These are phyloP conservation scores for Lagopus leucura DNA, from an alignment of 2,113 vertebrate genomes.

Conservation along the genomic window DNA sequence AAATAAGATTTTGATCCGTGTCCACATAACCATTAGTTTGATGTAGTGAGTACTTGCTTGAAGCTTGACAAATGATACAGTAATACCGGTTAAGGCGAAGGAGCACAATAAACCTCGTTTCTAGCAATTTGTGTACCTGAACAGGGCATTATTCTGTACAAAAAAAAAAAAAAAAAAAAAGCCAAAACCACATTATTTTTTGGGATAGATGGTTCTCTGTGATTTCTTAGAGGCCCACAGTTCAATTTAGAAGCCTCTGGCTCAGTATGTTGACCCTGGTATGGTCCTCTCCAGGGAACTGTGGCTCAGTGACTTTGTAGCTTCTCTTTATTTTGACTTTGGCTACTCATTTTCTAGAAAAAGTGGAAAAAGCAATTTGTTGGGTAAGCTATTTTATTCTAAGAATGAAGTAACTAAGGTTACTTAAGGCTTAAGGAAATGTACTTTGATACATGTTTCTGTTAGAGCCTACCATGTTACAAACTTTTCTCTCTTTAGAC, in stretches of 20 bases:
- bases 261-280: neutral
- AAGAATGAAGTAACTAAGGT: neutral
- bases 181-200: neutral
- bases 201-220: neutral
- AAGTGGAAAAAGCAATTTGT: neutral
- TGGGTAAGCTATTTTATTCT: neutral
- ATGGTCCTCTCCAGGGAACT: neutral
- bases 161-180: neutral
- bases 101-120: rapidly evolving
- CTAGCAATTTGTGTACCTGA: neutral
- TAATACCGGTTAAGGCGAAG: neutral
- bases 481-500: neutral
- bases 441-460: neutral
- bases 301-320: neutral
- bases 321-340: neutral
- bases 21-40: neutral
- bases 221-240: neutral
- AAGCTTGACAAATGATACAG: neutral
- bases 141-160: neutral
- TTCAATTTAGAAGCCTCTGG: neutral
- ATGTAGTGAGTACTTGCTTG: neutral
- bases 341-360: neutral
- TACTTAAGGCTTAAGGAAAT: neutral
- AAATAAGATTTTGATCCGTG: neutral
- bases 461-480: neutral